Conservation (phyloP, 2,113 vertebrate genomes). For the Oxyura jamaicensis region DNA sequence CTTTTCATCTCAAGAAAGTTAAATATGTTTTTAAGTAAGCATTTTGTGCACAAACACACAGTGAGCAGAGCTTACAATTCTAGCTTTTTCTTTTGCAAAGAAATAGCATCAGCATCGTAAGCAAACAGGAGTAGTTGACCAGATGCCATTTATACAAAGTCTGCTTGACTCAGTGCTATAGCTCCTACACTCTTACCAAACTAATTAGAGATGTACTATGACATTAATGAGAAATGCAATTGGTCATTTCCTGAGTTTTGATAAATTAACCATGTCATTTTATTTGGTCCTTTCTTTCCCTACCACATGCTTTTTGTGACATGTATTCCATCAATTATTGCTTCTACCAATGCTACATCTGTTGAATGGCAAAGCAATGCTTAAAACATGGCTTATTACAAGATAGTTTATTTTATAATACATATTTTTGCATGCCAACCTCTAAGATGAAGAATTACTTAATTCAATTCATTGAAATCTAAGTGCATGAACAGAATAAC, state of each 20-base stretch:
- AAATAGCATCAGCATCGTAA: not conserved
- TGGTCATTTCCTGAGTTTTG: not conserved
- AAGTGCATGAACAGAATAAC: not conserved
- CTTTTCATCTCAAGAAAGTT: not conserved
- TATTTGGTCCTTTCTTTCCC: not conserved
- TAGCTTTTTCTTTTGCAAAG: not conserved
- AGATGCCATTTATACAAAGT: not conserved
- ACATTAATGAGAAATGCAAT: not conserved
- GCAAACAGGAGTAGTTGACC: not conserved
- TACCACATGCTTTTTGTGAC: not conserved
- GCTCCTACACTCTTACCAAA: not conserved
- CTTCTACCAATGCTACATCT: not conserved
- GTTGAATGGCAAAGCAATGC: slow-evolving; percentile 12
- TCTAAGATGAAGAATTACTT: not conserved
- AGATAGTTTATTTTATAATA: not conserved
- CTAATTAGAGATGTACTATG: not conserved
- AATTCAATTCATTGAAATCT: not conserved
- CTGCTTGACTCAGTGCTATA: not conserved
- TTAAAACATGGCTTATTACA: not conserved
- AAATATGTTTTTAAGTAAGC: not conserved
- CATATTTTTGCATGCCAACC: not conserved
- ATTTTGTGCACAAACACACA: not conserved
- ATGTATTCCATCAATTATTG: not conserved
- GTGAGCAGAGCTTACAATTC: not conserved
- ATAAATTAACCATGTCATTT: not conserved